These are phyloP conservation scores for Mystacides longicornis DNA, from an alignment of 2,888 invertebrate genomes.

Conservation along the genomic window DNA sequence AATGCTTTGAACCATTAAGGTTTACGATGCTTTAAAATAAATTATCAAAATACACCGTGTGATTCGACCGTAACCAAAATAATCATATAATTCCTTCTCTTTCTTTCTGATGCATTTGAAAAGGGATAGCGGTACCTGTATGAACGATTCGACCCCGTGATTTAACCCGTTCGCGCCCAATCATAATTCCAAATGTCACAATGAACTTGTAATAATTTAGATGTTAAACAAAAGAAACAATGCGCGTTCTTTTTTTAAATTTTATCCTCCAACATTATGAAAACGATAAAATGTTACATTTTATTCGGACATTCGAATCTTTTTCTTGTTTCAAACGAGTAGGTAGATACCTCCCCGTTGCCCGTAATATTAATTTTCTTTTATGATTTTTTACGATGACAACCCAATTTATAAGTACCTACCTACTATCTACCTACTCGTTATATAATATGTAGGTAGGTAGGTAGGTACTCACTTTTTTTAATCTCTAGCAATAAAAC, in stretches of 20 bases:
- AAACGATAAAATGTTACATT: not conserved
- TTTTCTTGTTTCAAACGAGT: too few relatives aligned
- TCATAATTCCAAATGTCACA: not conserved
- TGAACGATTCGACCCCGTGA: not conserved
- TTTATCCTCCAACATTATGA: not conserved
- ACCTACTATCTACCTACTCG: too few relatives aligned
- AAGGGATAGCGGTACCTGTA: not conserved
- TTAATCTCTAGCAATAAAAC: too few relatives aligned
- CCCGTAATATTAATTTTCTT: not conserved
- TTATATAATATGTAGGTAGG: too few relatives aligned
- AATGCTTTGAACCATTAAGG: not conserved
- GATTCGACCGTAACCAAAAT: not conserved
- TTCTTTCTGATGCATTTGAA: not conserved
- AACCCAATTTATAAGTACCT: not conserved
- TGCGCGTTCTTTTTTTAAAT: not conserved
- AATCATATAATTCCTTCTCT: not conserved
- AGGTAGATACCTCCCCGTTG: not conserved
- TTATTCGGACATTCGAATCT: not conserved
- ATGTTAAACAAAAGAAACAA: not conserved
- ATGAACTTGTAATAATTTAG: not conserved
- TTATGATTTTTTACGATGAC: not conserved
- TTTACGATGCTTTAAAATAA: conserved; percentile 1
- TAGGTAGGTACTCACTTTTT: too few relatives aligned
- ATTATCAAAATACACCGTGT: not conserved
- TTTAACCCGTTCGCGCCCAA: not conserved